These are phyloP conservation scores for Colostygia pectinataria DNA, from an alignment of 2,888 invertebrate species.

Conservation along the genomic window DNA sequence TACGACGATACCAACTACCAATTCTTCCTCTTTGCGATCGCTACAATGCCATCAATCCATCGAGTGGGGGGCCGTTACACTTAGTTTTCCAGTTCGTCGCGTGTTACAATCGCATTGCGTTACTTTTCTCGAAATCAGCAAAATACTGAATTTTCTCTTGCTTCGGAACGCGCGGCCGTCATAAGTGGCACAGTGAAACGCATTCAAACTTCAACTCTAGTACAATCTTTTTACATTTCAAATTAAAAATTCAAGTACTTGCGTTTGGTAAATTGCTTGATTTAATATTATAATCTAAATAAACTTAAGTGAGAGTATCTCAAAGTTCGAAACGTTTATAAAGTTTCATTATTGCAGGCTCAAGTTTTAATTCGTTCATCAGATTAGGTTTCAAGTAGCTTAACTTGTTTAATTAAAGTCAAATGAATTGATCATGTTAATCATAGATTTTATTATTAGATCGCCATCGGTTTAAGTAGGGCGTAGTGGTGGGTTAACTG, in stretches of 20 bases:
- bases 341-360: conserved; percentile 14
- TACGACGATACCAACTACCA: no score
- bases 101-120: no score
- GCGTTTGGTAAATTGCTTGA: background rate
- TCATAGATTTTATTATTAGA: background rate
- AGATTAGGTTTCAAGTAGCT: conserved; percentile 4
- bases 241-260: background rate
- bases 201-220: no score
- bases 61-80: no score
- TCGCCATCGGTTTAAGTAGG: background rate
- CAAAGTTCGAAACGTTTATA: conserved; percentile 10
- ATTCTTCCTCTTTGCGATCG: no score
- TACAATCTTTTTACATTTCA: background rate
- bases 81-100: no score
- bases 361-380: conserved; percentile 23
- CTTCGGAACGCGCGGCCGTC: no score
- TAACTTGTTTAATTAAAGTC: conserved; percentile 1
- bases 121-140: no score
- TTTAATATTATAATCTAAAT: background rate
- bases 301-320: conserved; percentile 3
- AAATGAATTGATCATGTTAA: background rate
- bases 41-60: no score
- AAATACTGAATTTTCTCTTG: no score
- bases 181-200: no score
- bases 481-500: background rate